A percentile compares a stretch with the other conserved stretches of the same genome.
These are phyloP conservation scores for Alcis repandata DNA, from an alignment of 2,888 invertebrate genomes.

Conservation along the genomic window DNA sequence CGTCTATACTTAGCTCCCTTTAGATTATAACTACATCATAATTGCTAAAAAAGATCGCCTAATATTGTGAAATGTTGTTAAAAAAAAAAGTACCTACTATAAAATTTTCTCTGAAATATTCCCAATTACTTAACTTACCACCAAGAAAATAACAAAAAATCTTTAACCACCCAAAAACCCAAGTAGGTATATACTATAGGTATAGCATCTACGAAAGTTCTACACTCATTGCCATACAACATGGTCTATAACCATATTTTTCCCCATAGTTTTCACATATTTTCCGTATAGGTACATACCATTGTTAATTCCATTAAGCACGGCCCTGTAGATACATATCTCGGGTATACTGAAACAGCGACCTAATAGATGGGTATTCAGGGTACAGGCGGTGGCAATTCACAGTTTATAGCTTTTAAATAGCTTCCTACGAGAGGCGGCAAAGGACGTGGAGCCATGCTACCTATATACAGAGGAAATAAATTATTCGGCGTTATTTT, in stretches of 20 bases:
- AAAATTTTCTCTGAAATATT: too few species aligned
- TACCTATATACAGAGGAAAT: constrained; percentile 41
- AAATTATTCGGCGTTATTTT: constrained; percentile 40
- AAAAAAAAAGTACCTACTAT: too few species aligned
- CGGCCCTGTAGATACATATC: constrained; percentile 37
- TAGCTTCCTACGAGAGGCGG: constrained; percentile 49
- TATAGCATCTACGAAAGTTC: neutral
- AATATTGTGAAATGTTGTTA: too few species aligned
- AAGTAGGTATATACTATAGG: neutral
- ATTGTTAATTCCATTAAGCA: constrained; percentile 36
- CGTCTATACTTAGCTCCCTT: too few species aligned
- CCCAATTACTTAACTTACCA: neutral
- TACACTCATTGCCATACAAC: neutral
- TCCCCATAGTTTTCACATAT: constrained; percentile 21
- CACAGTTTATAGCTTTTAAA: constrained; percentile 52
- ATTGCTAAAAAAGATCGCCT: too few species aligned
- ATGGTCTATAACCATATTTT: constrained; percentile 6
- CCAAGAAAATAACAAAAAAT: neutral
- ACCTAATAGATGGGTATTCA: constrained; percentile 42
- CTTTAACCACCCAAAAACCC: neutral
- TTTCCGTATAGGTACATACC: constrained; percentile 24
- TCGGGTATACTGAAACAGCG: constrained; percentile 36
- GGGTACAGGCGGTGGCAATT: constrained; percentile 45
- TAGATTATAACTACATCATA: too few species aligned
- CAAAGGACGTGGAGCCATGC: constrained; percentile 46